phyloP scores from a whole-genome alignment of 2,888 invertebrate species.

The Apantesis nais region DNA sequence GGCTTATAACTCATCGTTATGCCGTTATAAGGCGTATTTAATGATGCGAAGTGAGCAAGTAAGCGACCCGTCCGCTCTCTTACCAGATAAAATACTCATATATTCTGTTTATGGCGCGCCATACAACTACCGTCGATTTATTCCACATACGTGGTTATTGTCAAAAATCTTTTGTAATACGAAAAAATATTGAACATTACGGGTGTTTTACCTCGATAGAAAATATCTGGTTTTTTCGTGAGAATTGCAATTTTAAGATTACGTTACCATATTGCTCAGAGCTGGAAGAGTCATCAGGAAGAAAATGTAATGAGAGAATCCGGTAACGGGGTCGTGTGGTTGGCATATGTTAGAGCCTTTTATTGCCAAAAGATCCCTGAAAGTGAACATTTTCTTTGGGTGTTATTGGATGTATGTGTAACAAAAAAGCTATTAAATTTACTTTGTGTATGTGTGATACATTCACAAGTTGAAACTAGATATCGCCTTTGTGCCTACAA shows the following conservation, averaged over 20 bases:
- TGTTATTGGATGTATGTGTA: not conserved
- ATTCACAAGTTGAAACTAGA: not conserved
- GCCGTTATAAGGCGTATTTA: slow-evolving; percentile 23
- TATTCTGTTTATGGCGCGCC: not conserved
- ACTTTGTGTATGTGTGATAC: not conserved
- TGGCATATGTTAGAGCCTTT: slow-evolving; percentile 1
- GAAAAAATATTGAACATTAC: slow-evolving; percentile 4
- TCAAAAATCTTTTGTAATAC: slow-evolving; percentile 12
- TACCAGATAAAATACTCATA: slow-evolving; percentile 28
- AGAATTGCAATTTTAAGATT: slow-evolving; percentile 4
- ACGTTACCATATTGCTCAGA: slow-evolving; percentile 1
- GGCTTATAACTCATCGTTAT: not conserved
- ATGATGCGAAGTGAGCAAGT: slow-evolving; percentile 21
- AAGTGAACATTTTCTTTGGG: not conserved
- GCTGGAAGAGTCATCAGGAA: not conserved
- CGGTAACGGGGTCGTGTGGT: not conserved
- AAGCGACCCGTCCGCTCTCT: slow-evolving; percentile 12
- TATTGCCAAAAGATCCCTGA: not conserved
- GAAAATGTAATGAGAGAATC: not conserved
- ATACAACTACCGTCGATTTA: slow-evolving; percentile 1
- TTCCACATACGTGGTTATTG: slow-evolving; percentile 10
- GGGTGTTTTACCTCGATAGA: not conserved
- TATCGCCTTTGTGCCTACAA: no score
- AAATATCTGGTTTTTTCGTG: not conserved
- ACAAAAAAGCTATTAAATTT: not conserved